These are phyloP conservation scores for Cryptotis parvus DNA, from an alignment of 2,113 vertebrate genomes.

Conservation along the genomic window DNA sequence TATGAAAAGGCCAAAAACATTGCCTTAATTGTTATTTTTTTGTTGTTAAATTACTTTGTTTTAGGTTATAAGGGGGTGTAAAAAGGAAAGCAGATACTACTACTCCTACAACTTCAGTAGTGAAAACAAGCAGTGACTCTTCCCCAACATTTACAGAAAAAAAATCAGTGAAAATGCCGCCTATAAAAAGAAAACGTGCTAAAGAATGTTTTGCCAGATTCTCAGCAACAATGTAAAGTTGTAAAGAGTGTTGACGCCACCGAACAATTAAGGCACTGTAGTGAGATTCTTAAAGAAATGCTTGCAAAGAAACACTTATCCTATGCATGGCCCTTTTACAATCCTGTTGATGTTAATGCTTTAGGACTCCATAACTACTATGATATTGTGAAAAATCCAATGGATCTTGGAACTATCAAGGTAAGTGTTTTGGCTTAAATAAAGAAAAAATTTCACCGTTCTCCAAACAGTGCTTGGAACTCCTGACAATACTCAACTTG, in stretches of 20 bases:
- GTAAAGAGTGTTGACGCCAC: constrained; percentile 83
- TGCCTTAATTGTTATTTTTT: neutral
- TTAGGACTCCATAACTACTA: constrained; percentile 89
- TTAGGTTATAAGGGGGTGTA: constrained; percentile 90
- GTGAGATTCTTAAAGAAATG: constrained; percentile 93
- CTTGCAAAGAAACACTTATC: constrained; percentile 92
- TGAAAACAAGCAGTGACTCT: constrained; percentile 80
- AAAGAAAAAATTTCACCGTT: no score
- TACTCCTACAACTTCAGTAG: constrained; percentile 82
- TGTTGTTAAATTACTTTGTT: constrained; percentile 47
- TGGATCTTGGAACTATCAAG: constrained; percentile 92
- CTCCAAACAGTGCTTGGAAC: no score
- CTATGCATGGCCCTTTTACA: constrained; percentile 94
- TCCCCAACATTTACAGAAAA: constrained; percentile 71
- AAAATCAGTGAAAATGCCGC: constrained; percentile 79
- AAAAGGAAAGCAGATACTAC: constrained; percentile 93
- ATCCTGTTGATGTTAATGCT: constrained; percentile 86
- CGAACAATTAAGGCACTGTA: constrained; percentile 90
- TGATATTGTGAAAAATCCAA: constrained; percentile 90
- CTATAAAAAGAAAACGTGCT: constrained; percentile 81
- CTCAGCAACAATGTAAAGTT: constrained; percentile 81
- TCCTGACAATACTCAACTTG: no score
- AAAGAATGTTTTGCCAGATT: constrained; percentile 87
- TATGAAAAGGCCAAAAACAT: no score
- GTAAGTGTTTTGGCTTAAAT: constrained; percentile 85